Evolutionary conservation across 2,113 vertebrate species (phyloP), one percentile per base, ranked within the genome.

Genomic region (Notarius quadriscutis): DNA sequence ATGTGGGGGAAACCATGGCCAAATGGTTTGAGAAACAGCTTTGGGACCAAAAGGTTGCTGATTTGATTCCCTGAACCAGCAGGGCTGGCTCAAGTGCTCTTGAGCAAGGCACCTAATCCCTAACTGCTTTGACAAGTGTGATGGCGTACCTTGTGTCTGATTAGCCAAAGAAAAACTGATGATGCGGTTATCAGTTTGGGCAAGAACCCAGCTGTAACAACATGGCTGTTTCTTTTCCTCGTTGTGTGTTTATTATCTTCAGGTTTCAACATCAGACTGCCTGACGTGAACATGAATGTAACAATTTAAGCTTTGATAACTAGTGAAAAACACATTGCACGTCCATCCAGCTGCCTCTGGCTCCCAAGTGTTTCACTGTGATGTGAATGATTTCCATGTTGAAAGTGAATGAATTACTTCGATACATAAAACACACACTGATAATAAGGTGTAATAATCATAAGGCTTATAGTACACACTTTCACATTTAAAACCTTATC

Each of bases 401-500:
- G 8, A n/a, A 67, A 50, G 48, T 1, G 5, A 69, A n/a, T 2
- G 17, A 53, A 53, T 30, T n/a, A 20, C 63, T 83, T 30, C 1
- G 15, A 83, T 53, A 48, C 41, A 11, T 83, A 83, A 83, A 20
- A 67, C 81, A 50, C 48, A 48, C 34, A 4, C 27, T 41, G 79
- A 18, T 67, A 67, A 18, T 67, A 67, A 51, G 22, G 48, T 69
- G 18, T 55, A 67, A 80, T 84, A 82, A 82, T 69, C 30, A n/a
- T 18, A 72, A 50, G 22, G 20, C 53, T 81, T 60, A 72, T 55
- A 67, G 80, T n/a, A 77, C 48, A 63, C 67, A 75, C 80, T 34
- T 82, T 51, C 48, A 74, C 63, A 34, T 53, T 53, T n/a, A 34
- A 58, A 72, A 41, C 71, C 65, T 74, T 84, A 53, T 81, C 11